Evolutionary conservation across 2,113 vertebrate species (phyloP).

Genomic region (Abramis brama): DNA sequence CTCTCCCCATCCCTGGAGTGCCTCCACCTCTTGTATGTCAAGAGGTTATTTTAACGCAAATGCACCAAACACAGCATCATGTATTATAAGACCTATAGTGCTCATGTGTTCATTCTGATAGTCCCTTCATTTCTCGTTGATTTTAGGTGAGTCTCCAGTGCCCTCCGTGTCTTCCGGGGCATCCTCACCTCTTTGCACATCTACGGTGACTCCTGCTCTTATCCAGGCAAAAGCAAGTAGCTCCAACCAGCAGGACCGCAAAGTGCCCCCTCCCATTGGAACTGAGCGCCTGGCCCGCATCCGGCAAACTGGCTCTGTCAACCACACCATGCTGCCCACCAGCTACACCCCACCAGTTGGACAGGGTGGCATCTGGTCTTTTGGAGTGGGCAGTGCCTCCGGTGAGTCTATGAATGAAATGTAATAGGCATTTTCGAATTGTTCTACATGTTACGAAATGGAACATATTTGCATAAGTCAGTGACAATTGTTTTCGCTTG

Average conservation of each 20-base stretch:
- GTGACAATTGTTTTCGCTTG: background rate
- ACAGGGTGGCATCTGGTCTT: constrained; percentile 98
- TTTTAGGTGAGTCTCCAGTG: constrained; percentile 92
- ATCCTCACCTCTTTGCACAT: constrained; percentile 89
- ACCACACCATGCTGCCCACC: constrained; percentile 88
- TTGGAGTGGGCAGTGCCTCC: constrained; percentile 92
- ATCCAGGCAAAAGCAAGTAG: constrained; percentile 87
- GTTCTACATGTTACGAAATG: background rate
- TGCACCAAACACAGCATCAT: background rate
- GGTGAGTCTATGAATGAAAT: constrained; percentile 72
- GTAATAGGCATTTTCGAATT: background rate
- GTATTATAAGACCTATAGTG: background rate
- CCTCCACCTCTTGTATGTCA: constrained; percentile 93
- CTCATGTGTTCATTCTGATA: background rate
- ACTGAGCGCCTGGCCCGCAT: constrained; percentile 94
- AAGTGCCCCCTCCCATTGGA: constrained; percentile 96
- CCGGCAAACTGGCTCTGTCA: constrained; percentile 92
- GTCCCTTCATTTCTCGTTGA: background rate
- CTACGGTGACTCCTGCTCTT: constrained; percentile 82
- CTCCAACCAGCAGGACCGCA: constrained; percentile 86
- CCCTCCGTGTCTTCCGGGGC: constrained; percentile 93
- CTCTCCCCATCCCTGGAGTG: constrained; percentile 98
- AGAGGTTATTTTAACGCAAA: background rate
- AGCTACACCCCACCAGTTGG: constrained; percentile 94
- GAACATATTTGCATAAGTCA: background rate